These are phyloP conservation scores for Asteroscopus sphinx DNA, from an alignment of 2,888 invertebrate genomes.

Conservation along the genomic window DNA sequence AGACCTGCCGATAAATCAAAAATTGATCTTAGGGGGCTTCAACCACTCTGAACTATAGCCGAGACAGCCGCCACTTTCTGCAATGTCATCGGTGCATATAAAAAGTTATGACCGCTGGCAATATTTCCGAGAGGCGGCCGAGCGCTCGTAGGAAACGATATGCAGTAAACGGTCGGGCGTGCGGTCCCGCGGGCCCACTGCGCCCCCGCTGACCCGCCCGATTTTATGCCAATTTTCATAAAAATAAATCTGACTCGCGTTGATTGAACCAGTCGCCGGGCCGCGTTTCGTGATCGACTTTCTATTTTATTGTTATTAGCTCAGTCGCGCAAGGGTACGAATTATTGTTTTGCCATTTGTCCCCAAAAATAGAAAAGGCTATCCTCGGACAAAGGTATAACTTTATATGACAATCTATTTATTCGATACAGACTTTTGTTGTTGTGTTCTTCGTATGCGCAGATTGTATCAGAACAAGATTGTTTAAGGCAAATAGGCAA, in stretches of 20 bases:
- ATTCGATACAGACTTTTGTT: constrained; percentile 49
- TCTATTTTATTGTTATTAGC: constrained; percentile 90
- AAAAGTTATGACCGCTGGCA: constrained; percentile 89
- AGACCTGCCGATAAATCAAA: background rate
- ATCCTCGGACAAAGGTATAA: constrained; percentile 65
- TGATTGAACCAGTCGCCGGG: constrained; percentile 89
- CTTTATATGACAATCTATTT: constrained; percentile 71
- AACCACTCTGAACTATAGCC: constrained; percentile 68
- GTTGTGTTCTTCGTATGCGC: constrained; percentile 18
- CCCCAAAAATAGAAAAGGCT: constrained; percentile 77
- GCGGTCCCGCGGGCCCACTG: constrained; percentile 87
- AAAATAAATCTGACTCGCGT: constrained; percentile 89
- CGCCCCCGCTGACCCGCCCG: constrained; percentile 85
- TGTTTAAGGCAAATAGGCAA: constrained; percentile 43
- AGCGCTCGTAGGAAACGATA: constrained; percentile 85
- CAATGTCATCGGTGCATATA: constrained; percentile 90
- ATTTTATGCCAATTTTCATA: constrained; percentile 90
- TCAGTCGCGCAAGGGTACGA: constrained; percentile 86
- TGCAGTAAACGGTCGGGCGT: constrained; percentile 89
- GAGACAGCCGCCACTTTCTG: constrained; percentile 81
- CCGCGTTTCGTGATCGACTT: constrained; percentile 83
- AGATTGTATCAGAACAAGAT: constrained; percentile 54
- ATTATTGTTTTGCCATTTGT: constrained; percentile 89
- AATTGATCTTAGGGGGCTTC: constrained; percentile 22
- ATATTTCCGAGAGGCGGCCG: constrained; percentile 84